Percentiles rank a stretch among this genome's conserved stretches.
These are phyloP conservation scores for Harmothoe impar DNA, from an alignment of 2,888 invertebrate genomes.

Conservation along the genomic window DNA sequence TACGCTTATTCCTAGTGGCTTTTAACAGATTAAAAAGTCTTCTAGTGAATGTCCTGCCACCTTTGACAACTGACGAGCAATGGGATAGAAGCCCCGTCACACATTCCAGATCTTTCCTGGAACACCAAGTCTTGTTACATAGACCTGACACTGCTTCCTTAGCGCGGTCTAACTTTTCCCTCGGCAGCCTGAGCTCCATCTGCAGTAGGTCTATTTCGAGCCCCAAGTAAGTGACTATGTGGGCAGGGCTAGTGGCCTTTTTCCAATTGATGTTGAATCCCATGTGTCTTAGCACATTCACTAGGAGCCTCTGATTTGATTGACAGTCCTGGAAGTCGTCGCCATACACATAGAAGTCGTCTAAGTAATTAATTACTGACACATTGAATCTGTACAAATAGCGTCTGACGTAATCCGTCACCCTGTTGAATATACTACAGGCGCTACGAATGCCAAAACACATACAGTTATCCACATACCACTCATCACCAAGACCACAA, in stretches of 20 bases:
- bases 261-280: background rate
- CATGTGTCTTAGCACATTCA: too few species aligned
- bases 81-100: background rate
- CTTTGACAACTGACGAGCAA: background rate
- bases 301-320: background rate
- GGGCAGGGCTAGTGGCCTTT: background rate
- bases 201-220: background rate
- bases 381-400: too few species aligned
- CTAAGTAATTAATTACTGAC: too few species aligned
- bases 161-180: background rate
- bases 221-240: too few species aligned
- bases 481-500: too few species aligned
- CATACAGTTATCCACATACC: too few species aligned
- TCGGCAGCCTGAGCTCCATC: background rate
- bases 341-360: background rate
- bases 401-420: too few species aligned
- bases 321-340: background rate
- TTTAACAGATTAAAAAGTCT: too few species aligned
- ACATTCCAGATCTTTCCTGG: too few species aligned
- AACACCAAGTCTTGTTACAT: too few species aligned
- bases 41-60: background rate
- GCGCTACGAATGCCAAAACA: too few species aligned
- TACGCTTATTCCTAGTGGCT: background rate
- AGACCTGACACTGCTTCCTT: background rate
- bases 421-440: too few species aligned